Conservation (phyloP, 2,113 vertebrate genomes). For the Tiliqua scincoides region DNA sequence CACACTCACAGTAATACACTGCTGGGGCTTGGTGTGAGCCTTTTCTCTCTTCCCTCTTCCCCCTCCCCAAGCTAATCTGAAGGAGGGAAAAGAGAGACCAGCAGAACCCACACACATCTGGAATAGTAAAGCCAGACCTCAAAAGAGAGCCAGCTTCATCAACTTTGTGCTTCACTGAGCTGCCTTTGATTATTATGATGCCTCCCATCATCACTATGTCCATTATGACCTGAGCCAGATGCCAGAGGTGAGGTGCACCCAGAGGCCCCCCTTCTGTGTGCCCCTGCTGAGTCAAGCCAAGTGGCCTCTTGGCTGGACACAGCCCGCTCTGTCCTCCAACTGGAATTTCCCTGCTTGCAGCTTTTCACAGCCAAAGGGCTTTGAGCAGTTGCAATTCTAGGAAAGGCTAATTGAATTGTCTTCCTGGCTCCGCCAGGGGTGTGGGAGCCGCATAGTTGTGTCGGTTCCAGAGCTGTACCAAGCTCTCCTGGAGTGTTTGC, state of each 20-base stretch:
- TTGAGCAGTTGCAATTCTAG: rapidly evolving
- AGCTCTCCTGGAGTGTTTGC: slow-evolving; percentile 19
- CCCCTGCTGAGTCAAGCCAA: background rate
- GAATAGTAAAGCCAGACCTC: too few species aligned
- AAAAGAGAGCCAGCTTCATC: too few species aligned
- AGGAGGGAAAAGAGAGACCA: too few species aligned
- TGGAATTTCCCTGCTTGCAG: rapidly evolving
- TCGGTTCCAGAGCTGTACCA: slow-evolving; percentile 17
- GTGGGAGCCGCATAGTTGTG: slow-evolving; percentile 43
- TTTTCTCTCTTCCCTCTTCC: too few species aligned
- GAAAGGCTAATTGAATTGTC: background rate
- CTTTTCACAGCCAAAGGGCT: rapidly evolving
- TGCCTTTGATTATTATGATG: background rate
- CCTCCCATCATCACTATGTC: background rate
- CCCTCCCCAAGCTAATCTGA: too few species aligned
- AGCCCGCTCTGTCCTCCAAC: background rate
- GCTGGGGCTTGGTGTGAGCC: too few species aligned
- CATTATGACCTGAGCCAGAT: background rate
- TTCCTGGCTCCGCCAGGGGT: background rate
- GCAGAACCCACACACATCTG: too few species aligned
- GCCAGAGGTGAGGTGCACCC: background rate
- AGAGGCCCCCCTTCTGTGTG: background rate
- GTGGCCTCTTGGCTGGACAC: rapidly evolving
- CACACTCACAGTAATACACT: too few species aligned
- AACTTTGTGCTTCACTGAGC: background rate